Evolutionary conservation across 92 coral and sea anemone species (phyloP).

Genomic region (Virgularia gustaviana): DNA sequence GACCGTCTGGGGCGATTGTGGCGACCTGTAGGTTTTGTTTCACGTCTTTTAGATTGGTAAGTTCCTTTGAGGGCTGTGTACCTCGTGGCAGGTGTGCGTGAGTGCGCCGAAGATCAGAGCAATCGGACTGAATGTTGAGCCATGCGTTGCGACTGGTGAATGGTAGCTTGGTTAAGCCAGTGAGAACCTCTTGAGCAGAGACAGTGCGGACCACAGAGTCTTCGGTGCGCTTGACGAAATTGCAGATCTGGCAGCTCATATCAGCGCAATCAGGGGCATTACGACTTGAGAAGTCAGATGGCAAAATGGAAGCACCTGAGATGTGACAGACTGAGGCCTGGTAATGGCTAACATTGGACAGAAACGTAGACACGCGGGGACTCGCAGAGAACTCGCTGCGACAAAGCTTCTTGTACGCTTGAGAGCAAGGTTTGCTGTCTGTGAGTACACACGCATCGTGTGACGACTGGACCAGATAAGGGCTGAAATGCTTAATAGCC

Average conservation of each 20-base stretch:
- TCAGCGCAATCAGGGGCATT: constrained; percentile 24
- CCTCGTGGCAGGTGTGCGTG: constrained; percentile 37
- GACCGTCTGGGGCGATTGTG: constrained; percentile 37
- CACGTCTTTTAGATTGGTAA: constrained; percentile 34
- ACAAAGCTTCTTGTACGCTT: constrained; percentile 44
- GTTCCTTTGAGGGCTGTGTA: constrained; percentile 45
- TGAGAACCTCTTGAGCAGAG: constrained; percentile 20
- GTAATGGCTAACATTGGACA: constrained; percentile 53
- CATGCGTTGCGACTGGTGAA: constrained; percentile 8
- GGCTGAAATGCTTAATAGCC: constrained; percentile 45
- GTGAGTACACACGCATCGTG: constrained; percentile 38
- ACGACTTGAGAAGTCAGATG: constrained; percentile 55
- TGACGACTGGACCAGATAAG: constrained; percentile 33
- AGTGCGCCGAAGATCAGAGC: constrained; percentile 7
- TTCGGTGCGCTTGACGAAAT: constrained; percentile 15
- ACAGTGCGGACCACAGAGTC: constrained; percentile 17
- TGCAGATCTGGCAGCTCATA: constrained; percentile 13
- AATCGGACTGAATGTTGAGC: constrained; percentile 24
- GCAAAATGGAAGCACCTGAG: constrained; percentile 48
- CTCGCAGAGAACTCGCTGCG: constrained; percentile 56
- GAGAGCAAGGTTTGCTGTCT: constrained; percentile 43
- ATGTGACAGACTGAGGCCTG: constrained; percentile 46
- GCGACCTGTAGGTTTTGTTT: constrained; percentile 29
- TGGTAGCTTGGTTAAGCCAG: constrained; percentile 30
- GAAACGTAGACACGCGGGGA: constrained; percentile 56